phyloP scores from a whole-genome alignment of 2,888 invertebrate genomes.

The Xylota sylvarum region DNA sequence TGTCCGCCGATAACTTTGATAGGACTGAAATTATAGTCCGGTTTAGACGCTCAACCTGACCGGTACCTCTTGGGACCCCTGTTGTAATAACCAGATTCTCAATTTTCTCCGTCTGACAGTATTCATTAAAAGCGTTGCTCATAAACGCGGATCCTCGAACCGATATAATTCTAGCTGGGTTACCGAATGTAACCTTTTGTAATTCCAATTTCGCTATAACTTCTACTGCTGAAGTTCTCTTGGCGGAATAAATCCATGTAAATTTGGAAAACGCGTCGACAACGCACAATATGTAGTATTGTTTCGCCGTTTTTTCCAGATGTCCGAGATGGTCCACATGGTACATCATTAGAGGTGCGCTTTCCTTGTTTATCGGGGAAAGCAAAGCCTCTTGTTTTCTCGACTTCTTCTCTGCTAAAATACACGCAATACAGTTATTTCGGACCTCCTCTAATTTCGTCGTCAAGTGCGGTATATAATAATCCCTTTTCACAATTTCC shows the following conservation, averaged over 20 bases:
- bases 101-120: too few species aligned
- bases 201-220: too few species aligned
- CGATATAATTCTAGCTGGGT: constrained; percentile 79
- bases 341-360: constrained; percentile 78
- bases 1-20: constrained; percentile 81
- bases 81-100: constrained; percentile 13
- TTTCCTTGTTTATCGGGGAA: constrained; percentile 80
- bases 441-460: constrained; percentile 30
- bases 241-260: constrained; percentile 80
- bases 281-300: constrained; percentile 80
- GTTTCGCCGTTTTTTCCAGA: constrained; percentile 78
- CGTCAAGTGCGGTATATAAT: constrained; percentile 72
- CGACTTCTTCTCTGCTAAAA: constrained; percentile 72
- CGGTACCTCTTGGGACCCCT: constrained; percentile 75
- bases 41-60: constrained; percentile 81
- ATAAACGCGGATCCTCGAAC: constrained; percentile 30
- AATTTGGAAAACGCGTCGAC: constrained; percentile 81
- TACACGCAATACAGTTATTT: constrained; percentile 7
- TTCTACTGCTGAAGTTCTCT: constrained; percentile 78
- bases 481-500: constrained; percentile 78
- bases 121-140: constrained; percentile 4
- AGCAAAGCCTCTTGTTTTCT: constrained; percentile 81
- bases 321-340: constrained; percentile 82
- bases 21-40: constrained; percentile 79
- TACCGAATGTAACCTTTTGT: constrained; percentile 76